phyloP scores from a whole-genome alignment of 2,797 vertebrate genomes.

The Lophotriccus pileatus region DNA sequence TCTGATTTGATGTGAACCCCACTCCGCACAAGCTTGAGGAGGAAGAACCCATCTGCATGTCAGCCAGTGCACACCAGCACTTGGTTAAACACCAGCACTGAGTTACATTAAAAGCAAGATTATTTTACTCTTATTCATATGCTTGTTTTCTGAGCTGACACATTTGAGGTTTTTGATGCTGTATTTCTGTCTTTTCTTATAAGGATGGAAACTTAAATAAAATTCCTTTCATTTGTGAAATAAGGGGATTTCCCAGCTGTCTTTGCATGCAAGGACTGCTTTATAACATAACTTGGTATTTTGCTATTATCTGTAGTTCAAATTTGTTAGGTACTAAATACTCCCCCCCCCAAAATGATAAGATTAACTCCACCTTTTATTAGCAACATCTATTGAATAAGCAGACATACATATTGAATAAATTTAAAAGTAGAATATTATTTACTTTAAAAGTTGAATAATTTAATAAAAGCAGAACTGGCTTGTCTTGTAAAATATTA shows the following conservation, averaged over 20 bases:
- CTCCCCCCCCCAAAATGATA: background rate
- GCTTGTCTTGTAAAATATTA: constrained; percentile 1
- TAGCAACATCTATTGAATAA: background rate
- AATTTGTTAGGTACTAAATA: background rate
- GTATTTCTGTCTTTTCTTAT: background rate
- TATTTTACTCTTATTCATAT: background rate
- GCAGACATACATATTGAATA: background rate
- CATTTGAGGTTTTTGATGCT: background rate
- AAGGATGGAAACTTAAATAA: background rate
- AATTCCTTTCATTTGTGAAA: background rate
- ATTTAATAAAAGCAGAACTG: background rate
- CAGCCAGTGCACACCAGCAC: background rate
- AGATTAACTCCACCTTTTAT: background rate
- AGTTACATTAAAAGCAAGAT: background rate
- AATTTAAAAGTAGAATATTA: background rate
- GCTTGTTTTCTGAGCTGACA: background rate
- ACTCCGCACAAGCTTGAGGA: background rate
- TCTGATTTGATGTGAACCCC: background rate
- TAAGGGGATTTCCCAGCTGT: background rate
- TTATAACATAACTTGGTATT: background rate
- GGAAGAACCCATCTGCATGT: background rate
- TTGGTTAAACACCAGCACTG: background rate
- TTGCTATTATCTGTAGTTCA: background rate
- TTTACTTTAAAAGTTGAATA: background rate
- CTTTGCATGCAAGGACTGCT: background rate